phyloP scores from a whole-genome alignment of 2,888 invertebrate genomes.

The Stegophylla sp. region DNA sequence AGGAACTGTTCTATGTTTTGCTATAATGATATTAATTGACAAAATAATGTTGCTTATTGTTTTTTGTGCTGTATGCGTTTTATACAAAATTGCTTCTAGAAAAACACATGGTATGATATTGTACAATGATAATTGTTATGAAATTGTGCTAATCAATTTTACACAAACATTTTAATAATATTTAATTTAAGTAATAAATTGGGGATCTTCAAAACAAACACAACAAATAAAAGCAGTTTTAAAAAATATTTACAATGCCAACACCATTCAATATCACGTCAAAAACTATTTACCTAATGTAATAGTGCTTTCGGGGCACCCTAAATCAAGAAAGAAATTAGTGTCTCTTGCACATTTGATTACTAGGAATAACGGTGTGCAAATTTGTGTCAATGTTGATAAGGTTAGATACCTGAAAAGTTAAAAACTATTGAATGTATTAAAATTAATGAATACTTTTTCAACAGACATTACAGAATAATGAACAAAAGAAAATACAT shows the following conservation, averaged over 20 bases:
- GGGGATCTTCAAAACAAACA: slow-evolving; percentile 97
- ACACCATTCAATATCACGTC: slow-evolving; percentile 91
- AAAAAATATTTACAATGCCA: slow-evolving; percentile 84
- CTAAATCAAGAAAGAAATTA: slow-evolving; percentile 84
- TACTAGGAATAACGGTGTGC: slow-evolving; percentile 88
- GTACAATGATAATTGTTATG: too few species aligned
- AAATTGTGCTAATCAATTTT: background rate
- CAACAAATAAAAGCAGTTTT: slow-evolving; percentile 94
- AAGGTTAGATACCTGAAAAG: slow-evolving; percentile 68
- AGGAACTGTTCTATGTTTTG: slow-evolving; percentile 82
- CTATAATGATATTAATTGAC: slow-evolving; percentile 93
- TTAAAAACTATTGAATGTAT: background rate
- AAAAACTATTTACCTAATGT: slow-evolving; percentile 91
- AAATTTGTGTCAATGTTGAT: slow-evolving; percentile 91
- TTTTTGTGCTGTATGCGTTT: slow-evolving; percentile 8
- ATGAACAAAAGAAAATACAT: background rate
- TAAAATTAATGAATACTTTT: background rate
- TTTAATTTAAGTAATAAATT: slow-evolving; percentile 83
- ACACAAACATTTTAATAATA: background rate
- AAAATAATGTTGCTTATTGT: slow-evolving; percentile 77
- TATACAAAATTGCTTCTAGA: slow-evolving; percentile 29
- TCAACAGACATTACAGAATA: background rate
- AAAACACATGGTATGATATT: slow-evolving; percentile 24
- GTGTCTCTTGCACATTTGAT: slow-evolving; percentile 90
- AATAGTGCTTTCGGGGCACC: slow-evolving; percentile 87